These are phyloP conservation scores for Porites lutea DNA, from an alignment of 64 coral and sea anemone genomes.

Conservation along the genomic window DNA sequence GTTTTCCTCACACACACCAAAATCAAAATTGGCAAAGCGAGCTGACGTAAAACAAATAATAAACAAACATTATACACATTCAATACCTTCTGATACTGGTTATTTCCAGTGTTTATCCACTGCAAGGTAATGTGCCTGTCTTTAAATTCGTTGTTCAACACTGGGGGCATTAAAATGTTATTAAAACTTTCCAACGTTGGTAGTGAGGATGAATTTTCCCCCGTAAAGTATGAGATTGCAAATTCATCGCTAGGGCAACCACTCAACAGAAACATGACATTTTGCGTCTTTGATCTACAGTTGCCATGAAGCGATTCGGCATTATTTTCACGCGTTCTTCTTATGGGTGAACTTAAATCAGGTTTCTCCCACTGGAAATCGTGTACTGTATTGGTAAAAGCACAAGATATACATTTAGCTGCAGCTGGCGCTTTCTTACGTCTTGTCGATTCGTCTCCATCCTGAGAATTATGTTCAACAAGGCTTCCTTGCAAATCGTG, in stretches of 20 bases:
- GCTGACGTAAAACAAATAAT: too few species aligned
- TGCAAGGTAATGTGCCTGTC: slow-evolving; percentile 63
- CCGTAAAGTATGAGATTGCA: slow-evolving; percentile 47
- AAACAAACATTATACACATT: too few species aligned
- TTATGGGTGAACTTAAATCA: slow-evolving; percentile 82
- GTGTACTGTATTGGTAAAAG: slow-evolving; percentile 83
- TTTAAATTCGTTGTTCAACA: slow-evolving; percentile 73
- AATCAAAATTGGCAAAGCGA: too few species aligned
- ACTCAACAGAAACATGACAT: slow-evolving; percentile 77
- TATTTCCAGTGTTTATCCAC: slow-evolving; percentile 80
- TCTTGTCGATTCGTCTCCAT: background rate
- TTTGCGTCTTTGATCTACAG: slow-evolving; percentile 23
- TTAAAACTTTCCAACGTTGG: slow-evolving; percentile 49
- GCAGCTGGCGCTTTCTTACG: slow-evolving; percentile 40
- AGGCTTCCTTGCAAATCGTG: slow-evolving; percentile 35
- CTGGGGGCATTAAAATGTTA: slow-evolving; percentile 65
- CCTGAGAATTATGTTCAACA: slow-evolving; percentile 1
- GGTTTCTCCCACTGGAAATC: slow-evolving; percentile 95
- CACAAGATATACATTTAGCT: slow-evolving; percentile 79
- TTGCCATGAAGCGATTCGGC: slow-evolving; percentile 11
- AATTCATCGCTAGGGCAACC: slow-evolving; percentile 61
- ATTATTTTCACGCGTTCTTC: slow-evolving; percentile 38
- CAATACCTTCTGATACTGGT: background rate
- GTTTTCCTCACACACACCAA: too few species aligned
- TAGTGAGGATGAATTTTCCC: background rate